A percentile compares a stretch with the other conserved stretches of the same genome.
Evolutionary conservation across 2,888 invertebrate species (phyloP).

Genomic region (Suillia variegata): DNA sequence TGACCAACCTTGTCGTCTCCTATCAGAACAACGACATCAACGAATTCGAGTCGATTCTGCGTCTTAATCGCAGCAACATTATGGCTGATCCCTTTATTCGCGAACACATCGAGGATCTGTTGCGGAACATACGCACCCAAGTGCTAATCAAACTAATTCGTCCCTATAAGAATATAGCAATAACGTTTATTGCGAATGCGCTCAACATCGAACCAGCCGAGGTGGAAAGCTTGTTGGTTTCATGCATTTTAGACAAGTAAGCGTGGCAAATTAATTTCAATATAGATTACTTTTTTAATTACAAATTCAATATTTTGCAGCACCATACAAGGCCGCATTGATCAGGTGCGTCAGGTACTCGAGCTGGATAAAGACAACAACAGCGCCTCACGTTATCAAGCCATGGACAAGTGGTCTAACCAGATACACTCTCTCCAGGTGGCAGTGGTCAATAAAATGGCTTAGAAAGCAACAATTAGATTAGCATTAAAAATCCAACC

Average conservation of each 20-base stretch:
- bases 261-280: constrained; percentile 45
- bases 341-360: constrained; percentile 93
- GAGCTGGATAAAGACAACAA: constrained; percentile 82
- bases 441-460: constrained; percentile 93
- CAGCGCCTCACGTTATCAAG: constrained; percentile 85
- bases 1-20: constrained; percentile 97
- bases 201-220: constrained; percentile 91
- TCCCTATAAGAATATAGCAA: constrained; percentile 97
- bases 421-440: constrained; percentile 87
- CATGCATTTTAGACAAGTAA: constrained; percentile 96
- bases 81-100: constrained; percentile 99
- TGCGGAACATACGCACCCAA: constrained; percentile 95
- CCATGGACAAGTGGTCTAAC: constrained; percentile 94
- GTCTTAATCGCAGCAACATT: constrained; percentile 91
- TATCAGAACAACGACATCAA: constrained; percentile 99
- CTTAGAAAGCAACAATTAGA: constrained; percentile 63
- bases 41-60: constrained; percentile 95
- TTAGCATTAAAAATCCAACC: constrained; percentile 17
- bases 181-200: constrained; percentile 96
- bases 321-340: constrained; percentile 84
- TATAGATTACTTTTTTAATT: not conserved
- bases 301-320: constrained; percentile 57
- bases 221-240: constrained; percentile 94
- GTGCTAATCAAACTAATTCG: constrained; percentile 96
- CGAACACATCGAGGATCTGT: constrained; percentile 97